These are phyloP conservation scores for Pedetes capensis DNA, from an alignment of 2,113 vertebrate species.

Conservation along the genomic window DNA sequence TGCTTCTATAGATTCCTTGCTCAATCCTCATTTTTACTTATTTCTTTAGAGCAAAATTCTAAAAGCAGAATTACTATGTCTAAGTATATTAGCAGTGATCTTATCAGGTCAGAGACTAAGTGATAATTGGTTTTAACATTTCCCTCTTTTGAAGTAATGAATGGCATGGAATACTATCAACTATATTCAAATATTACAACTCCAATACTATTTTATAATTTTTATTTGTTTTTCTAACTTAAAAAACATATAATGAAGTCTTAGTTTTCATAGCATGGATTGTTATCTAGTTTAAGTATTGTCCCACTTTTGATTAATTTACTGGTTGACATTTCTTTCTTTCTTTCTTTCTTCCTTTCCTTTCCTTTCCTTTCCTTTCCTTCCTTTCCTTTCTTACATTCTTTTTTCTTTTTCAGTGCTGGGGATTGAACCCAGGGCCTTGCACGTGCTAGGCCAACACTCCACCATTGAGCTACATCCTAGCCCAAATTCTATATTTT, in stretches of 20 bases:
- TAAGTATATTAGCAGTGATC: not conserved
- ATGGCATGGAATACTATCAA: not conserved
- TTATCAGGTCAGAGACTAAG: not conserved
- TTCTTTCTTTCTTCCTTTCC: too few species aligned
- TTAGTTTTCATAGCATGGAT: conserved; percentile 10
- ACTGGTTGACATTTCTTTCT: too few species aligned
- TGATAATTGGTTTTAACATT: not conserved
- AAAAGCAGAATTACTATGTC: not conserved
- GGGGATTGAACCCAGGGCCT: not conserved
- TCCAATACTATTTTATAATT: not conserved
- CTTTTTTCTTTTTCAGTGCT: not conserved
- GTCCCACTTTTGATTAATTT: not conserved
- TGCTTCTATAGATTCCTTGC: not conserved
- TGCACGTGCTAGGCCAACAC: not conserved
- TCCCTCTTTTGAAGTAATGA: conserved; percentile 30
- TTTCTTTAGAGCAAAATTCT: conserved; percentile 30
- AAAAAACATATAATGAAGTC: not conserved
- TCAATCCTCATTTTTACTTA: not conserved
- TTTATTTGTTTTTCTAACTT: not conserved
- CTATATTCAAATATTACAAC: not conserved
- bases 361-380: too few species aligned
- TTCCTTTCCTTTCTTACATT: too few species aligned
- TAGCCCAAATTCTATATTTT: not conserved
- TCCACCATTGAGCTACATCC: not conserved
- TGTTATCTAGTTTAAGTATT: conserved; percentile 13